These are phyloP conservation scores for Glaucomys volans DNA, from an alignment of 2,113 vertebrate genomes.

Conservation along the genomic window DNA sequence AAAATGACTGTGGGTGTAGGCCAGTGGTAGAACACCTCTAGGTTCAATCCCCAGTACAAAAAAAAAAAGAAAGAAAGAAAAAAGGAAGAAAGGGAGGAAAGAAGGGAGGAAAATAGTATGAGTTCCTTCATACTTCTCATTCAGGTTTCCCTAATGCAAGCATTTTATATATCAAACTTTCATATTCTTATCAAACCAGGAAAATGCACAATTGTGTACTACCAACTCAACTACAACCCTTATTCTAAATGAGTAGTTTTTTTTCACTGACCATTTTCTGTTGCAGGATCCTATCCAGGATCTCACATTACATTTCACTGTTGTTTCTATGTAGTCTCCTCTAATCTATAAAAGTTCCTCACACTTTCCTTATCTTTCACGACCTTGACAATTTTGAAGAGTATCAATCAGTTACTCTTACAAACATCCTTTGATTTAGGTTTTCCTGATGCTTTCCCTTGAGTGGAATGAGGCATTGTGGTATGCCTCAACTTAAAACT, in stretches of 20 bases:
- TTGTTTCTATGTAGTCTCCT: not conserved
- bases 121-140: not conserved
- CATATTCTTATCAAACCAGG: not conserved
- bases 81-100: too few species aligned
- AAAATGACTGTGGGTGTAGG: too few species aligned
- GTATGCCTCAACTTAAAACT: not conserved
- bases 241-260: constrained; percentile 27
- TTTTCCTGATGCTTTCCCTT: constrained; percentile 20
- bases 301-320: not conserved
- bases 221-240: not conserved
- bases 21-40: too few species aligned
- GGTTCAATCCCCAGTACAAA: too few species aligned
- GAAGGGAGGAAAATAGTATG: too few species aligned
- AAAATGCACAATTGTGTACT: constrained; percentile 4
- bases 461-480: not conserved
- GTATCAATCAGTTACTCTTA: not conserved
- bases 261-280: not conserved
- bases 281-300: constrained; percentile 31
- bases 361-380: not conserved
- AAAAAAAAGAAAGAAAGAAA: too few species aligned
- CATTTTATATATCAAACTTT: not conserved
- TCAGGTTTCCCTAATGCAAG: not conserved
- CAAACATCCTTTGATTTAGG: not conserved
- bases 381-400: not conserved
- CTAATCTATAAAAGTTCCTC: not conserved